A percentile compares a stretch with the other conserved stretches of the same genome.
Conservation (phyloP, 2,113 vertebrate genomes). For the rabbit (Oryctolagus cuniculus) region DNA sequence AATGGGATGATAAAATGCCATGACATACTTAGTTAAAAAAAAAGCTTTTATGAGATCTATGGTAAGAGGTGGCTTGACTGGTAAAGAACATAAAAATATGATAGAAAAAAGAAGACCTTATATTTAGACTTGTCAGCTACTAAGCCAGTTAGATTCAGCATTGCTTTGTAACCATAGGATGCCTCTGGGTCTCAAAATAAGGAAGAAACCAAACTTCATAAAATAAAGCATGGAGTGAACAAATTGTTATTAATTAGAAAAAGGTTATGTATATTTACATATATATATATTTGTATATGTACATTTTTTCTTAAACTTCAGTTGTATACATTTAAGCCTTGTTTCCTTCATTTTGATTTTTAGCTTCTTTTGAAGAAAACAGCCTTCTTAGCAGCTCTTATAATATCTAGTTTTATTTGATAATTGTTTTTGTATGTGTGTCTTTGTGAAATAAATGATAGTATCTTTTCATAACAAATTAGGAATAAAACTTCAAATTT, state of each 20-base stretch:
- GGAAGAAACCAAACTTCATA: neutral
- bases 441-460: conserved; percentile 21
- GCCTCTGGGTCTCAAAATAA: neutral
- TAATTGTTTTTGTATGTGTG: neutral
- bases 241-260: conserved; percentile 39
- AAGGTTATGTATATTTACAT: neutral
- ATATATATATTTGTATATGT: too few species aligned
- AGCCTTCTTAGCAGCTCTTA: neutral
- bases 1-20: conserved; percentile 5
- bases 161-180: neutral
- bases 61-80: neutral
- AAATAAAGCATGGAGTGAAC: neutral
- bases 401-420: conserved; percentile 50
- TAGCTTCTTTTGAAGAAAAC: conserved; percentile 27
- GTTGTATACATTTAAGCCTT: conserved; percentile 1
- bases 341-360: neutral
- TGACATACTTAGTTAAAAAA: neutral
- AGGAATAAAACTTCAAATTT: conserved; percentile 37
- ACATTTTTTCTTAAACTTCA: neutral
- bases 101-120: neutral
- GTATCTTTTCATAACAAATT: conserved; percentile 18
- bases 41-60: neutral
- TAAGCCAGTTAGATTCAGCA: neutral
- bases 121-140: neutral
- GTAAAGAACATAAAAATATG: neutral